Percentiles rank a stretch among this genome's conserved stretches.
These are phyloP conservation scores for Eleutherodactylus coqui DNA, from an alignment of 2,797 vertebrate species.

Conservation along the genomic window DNA sequence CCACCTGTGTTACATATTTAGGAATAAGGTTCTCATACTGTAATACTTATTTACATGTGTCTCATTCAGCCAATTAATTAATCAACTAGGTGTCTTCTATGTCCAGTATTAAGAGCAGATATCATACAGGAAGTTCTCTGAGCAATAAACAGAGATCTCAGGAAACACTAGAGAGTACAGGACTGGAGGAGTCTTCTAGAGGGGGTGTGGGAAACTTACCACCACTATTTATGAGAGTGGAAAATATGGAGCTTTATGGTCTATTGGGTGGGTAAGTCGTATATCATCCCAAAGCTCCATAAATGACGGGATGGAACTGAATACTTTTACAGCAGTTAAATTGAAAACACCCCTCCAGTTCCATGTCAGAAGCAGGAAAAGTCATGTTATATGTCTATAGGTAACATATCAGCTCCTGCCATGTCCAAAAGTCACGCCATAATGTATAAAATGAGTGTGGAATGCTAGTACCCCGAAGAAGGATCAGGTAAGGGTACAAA, in stretches of 20 bases:
- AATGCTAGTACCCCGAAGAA: background rate
- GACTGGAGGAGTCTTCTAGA: background rate
- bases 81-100: constrained; percentile 9
- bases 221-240: constrained; percentile 9
- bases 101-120: background rate
- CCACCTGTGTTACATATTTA: background rate
- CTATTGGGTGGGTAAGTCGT: background rate
- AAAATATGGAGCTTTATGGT: constrained; percentile 23
- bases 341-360: background rate
- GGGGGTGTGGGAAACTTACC: constrained; percentile 18
- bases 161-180: background rate
- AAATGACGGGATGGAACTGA: background rate
- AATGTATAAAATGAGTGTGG: background rate
- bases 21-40: background rate
- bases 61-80: constrained; percentile 8
- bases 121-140: constrained; percentile 20
- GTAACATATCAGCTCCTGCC: background rate
- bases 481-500: background rate
- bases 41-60: background rate
- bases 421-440: too few species aligned
- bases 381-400: background rate
- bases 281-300: background rate
- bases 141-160: constrained; percentile 20
- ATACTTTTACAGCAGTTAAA: background rate
- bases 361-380: background rate